phyloP scores from a whole-genome alignment of 2,888 invertebrate genomes.

The Parnassius mnemosyne region DNA sequence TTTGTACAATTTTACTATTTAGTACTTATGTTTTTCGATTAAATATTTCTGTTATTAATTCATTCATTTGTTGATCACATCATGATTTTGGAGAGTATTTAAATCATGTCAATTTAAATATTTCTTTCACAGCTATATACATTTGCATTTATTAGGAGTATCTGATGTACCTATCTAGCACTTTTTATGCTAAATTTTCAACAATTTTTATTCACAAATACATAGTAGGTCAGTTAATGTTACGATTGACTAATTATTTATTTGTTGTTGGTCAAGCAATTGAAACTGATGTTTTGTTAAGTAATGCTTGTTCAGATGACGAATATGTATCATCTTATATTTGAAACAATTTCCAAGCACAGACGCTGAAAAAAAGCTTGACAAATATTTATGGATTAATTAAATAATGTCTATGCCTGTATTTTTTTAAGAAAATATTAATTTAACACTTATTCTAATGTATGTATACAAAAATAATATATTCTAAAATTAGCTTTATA shows the following conservation, averaged over 20 bases:
- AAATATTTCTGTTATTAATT: neutral
- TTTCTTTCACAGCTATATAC: constrained; percentile 27
- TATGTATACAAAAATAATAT: too few species aligned
- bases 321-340: neutral
- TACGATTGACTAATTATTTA: neutral
- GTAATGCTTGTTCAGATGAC: constrained; percentile 17
- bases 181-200: neutral
- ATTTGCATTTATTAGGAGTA: constrained; percentile 42
- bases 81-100: constrained; percentile 10
- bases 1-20: constrained; percentile 9
- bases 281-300: neutral
- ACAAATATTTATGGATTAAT: too few species aligned
- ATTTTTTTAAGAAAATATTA: too few species aligned
- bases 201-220: neutral
- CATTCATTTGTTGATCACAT: constrained; percentile 4
- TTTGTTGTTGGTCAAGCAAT: neutral
- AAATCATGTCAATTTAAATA: neutral
- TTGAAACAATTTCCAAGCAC: too few species aligned
- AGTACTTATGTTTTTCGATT: constrained; percentile 24
- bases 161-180: constrained; percentile 29
- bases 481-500: too few species aligned
- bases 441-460: too few species aligned
- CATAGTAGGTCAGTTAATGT: neutral
- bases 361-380: too few species aligned
- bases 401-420: too few species aligned